A percentile compares a stretch with the other conserved stretches of the same genome.
Conservation (phyloP, 2,113 vertebrate species). For the Anguilla rostrata region DNA sequence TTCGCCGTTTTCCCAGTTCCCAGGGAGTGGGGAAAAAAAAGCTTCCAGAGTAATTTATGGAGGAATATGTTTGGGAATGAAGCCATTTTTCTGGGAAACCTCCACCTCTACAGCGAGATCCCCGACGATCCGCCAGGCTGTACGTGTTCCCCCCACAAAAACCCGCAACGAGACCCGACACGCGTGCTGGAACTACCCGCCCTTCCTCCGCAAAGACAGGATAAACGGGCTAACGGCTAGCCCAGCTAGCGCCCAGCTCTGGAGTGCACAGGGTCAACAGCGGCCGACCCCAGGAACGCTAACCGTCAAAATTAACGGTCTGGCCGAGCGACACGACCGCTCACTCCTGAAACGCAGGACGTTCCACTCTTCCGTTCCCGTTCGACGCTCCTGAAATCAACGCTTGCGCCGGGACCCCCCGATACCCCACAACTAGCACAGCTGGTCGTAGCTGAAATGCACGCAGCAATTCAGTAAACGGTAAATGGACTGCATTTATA, state of each 20-base stretch:
- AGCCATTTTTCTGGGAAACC: conserved; percentile 56
- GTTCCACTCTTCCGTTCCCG: neutral
- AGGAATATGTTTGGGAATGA: conserved; percentile 54
- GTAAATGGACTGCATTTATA: too few relatives aligned
- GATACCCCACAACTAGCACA: neutral
- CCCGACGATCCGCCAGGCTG: conserved; percentile 66
- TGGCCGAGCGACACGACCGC: neutral
- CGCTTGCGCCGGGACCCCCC: neutral
- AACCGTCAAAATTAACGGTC: neutral
- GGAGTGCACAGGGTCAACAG: neutral
- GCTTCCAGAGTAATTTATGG: conserved; percentile 72
- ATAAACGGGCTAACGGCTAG: conserved; percentile 19
- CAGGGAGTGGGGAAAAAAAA: conserved; percentile 66
- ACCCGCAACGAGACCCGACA: conserved; percentile 60
- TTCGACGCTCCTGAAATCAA: neutral
- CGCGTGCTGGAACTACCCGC: conserved; percentile 38
- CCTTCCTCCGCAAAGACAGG: neutral
- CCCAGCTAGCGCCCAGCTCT: neutral
- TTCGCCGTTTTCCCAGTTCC: conserved; percentile 43
- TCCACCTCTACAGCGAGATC: conserved; percentile 62
- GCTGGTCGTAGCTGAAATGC: neutral
- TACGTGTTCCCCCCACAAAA: conserved; percentile 49
- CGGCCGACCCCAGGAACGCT: neutral
- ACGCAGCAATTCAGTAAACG: neutral
- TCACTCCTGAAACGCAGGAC: neutral